Evolutionary conservation across 2,113 vertebrate genomes (phyloP), one percentile per base, ranked within the genome.

Genomic region (Glaucomys volans): DNA sequence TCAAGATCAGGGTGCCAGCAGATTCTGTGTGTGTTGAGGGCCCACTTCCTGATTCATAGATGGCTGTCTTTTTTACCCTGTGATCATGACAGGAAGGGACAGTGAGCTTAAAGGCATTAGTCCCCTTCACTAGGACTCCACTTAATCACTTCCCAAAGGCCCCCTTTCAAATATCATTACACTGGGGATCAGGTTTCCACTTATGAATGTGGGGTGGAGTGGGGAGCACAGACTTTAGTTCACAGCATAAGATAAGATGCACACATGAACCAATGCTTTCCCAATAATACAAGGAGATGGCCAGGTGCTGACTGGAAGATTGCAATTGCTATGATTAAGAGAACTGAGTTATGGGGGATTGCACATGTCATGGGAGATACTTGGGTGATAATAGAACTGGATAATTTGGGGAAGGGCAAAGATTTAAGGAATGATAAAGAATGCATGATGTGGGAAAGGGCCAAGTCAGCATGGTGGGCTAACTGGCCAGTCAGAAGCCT

Each of bases 81-180:
- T 9, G 35, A 28, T 54, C 12, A 32, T 57, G 84, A 12, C 8
- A 59, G 24, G 30, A n/a, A 62, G 0, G 37, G 44, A 1, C 74
- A 71, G 35, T 28, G 6, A 64, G 22, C 6, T 47, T 32, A 16
- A 47, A 8, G 24, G 5, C 16, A 28, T 7, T 17, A 52, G 52
- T n/a, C 4, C 13, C 5, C 2, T 54, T 64, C 7, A 12, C 3
- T 4, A 52, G 40, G 32, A 8, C 24, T 1, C 69, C 11, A 37
- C 47, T 13, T 32, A 26, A 24, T 26, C 35, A 71, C 12, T 28
- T 64, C 42, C 40, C 37, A 47, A 37, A 86, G 2, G 10, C 1
- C 0, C 6, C 75, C 8, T 40, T 40, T 26, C 59, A 66, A 42
- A 79, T 17, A 8, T 24, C 12, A 54, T 64, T 17, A 2, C 64